Evolutionary conservation across 64 coral and sea anemone genomes (phyloP).

Genomic region (Cladopsammia gracilis): DNA sequence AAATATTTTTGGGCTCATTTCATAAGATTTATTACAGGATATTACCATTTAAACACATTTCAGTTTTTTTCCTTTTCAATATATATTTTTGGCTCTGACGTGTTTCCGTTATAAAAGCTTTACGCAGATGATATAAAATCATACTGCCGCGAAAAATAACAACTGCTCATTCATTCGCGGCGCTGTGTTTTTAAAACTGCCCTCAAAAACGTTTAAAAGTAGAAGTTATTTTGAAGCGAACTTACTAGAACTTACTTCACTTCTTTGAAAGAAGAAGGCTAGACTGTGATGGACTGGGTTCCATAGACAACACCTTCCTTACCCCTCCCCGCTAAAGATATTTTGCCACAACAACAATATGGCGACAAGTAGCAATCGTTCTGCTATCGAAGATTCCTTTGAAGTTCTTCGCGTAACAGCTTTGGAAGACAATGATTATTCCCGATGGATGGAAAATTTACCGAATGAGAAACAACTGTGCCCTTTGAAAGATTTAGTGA

Average conservation of each 20-base stretch:
- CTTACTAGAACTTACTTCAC: too few relatives aligned
- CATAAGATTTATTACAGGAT: too few relatives aligned
- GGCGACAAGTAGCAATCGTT: not conserved
- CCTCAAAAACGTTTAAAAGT: not conserved
- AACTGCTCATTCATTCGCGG: too few relatives aligned
- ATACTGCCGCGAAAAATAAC: too few relatives aligned
- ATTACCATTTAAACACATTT: too few relatives aligned
- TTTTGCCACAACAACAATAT: not conserved
- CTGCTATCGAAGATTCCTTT: slow-evolving; percentile 38
- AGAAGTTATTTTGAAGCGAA: too few relatives aligned
- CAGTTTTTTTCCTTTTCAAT: too few relatives aligned
- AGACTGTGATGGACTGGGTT: not conserved
- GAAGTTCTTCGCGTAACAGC: slow-evolving; percentile 46
- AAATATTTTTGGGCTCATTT: too few relatives aligned
- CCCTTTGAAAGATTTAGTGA: slow-evolving; percentile 88
- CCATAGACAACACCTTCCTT: not conserved
- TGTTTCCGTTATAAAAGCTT: too few relatives aligned
- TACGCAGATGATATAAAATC: too few relatives aligned
- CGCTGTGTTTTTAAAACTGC: too few relatives aligned
- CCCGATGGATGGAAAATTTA: slow-evolving; percentile 93
- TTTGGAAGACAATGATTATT: slow-evolving; percentile 75
- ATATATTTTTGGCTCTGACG: too few relatives aligned
- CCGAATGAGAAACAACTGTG: slow-evolving; percentile 98
- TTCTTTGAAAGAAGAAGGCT: not conserved
- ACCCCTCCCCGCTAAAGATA: not conserved